A percentile compares a stretch with the other conserved stretches of the same genome.
Conservation (phyloP, 2,113 vertebrate species). For the Felis catus region DNA sequence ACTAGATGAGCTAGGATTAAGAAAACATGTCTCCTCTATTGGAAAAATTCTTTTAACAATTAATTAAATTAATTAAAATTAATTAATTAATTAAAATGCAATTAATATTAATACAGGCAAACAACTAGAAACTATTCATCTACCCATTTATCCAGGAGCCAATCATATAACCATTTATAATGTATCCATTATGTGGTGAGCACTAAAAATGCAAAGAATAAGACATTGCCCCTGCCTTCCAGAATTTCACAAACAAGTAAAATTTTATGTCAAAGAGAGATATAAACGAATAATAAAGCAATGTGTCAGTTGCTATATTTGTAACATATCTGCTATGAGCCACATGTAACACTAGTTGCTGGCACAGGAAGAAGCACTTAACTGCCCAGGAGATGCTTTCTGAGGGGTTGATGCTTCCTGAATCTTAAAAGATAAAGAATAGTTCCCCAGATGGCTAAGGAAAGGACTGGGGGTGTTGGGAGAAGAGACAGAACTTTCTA, state of each 20-base stretch:
- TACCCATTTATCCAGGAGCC: not conserved
- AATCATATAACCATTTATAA: conserved; percentile 19
- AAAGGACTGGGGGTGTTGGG: not conserved
- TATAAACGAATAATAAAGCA: not conserved
- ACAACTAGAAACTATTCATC: not conserved
- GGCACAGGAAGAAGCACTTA: not conserved
- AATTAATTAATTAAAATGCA: too few relatives aligned
- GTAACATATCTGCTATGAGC: not conserved
- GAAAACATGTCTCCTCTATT: not conserved
- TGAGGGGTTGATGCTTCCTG: not conserved
- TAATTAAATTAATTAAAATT: not conserved
- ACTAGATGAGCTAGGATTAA: not conserved
- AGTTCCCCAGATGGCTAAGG: not conserved
- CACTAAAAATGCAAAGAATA: not conserved
- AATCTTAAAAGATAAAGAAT: not conserved
- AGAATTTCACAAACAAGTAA: conserved; percentile 9
- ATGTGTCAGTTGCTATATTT: not conserved
- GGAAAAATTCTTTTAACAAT: conserved; percentile 35
- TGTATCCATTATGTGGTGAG: not conserved
- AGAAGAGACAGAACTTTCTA: not conserved
- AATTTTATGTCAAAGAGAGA: conserved; percentile 17
- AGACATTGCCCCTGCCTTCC: not conserved
- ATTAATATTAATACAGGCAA: not conserved
- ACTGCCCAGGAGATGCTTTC: not conserved
- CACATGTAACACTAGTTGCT: not conserved